Base-by-base conservation (phyloP, 2,797 vertebrate species). In the Typhlichthys subterraneus region DNA sequence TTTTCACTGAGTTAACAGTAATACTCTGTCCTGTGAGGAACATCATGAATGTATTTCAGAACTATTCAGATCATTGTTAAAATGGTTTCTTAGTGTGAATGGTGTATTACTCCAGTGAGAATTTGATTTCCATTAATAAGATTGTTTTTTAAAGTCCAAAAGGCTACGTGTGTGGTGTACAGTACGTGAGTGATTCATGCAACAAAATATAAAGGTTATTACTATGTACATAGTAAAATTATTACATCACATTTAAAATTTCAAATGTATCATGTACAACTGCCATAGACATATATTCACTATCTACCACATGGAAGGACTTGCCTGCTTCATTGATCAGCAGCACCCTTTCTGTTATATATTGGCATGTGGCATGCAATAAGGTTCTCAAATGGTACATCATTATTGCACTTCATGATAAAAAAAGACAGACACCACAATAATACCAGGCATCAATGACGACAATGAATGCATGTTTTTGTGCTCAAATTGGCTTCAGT, bases 381-480 rank as follows among this genome's bases (percentile, higher is more conserved):
- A 59, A 76, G 68, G 59, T 74, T 75, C 65, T 91, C 85, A 89
- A 89, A 77, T 85, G 67, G 65, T 80, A 78, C 42, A 67, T 69
- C 70, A 61, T 77, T 92, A 92, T 92, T 91, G 89, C 90, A 93
- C 88, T 78, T 91, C 56, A 72, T 79, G 14, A 87, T 71, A 89
- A 61, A 86, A 74, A 76, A 63, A 65, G 57, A 85, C 63, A 69
- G 65, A 73, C 45, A 59, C 65, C 45, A 69, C 49, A 67, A 73
- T 59, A 62, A 77, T 49, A 58, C 42, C 65, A 57, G 13, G 42
- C 33, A 45, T 45, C 54, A 75, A 84, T 29, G 85, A 75, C 59
- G 76, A 53, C 57, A 70, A 58, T 59, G 80, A 73, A 78, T 53
- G 73, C 31, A 45, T 68, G 23, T 29, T 75, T 64, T 77, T 69